Base-by-base conservation (phyloP, 2,113 vertebrate genomes). In the Coregonus clupeaformis region DNA sequence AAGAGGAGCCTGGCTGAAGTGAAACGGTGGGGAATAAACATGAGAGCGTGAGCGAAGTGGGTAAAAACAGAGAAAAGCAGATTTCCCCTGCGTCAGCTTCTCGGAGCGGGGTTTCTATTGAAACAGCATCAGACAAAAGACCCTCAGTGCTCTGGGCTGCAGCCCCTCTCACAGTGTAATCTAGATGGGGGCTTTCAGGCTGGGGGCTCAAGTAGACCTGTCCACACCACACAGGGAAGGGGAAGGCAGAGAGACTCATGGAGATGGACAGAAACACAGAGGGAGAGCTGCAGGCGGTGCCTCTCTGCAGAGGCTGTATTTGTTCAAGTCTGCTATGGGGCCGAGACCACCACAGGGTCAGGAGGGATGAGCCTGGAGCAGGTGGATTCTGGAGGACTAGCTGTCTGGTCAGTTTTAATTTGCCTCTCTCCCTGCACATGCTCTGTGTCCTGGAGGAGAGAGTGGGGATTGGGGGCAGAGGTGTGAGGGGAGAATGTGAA, bases 81-180 rank as follows among this genome's bases (percentile, higher is more conserved):
- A 82, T 84, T 88, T 85, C 84, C 84, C 88, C 76, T 77, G 82
- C 78, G 86, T 82, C 80, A 70, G 70, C 74, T 84, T 74, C 77
- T 80, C 79, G 66, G 83, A 86, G 85, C 83, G 77, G 79, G 80
- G 90, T 93, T 91, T 90, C 91, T 91, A 82, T 92, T 87, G 91
- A 89, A 91, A 94, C 91, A 45, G 74, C 30, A 42, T 79, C 85
- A 90, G 91, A 94, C 93, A 93, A 93, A 91, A 92, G 87, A 75
- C 80, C 82, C 85, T 92, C 84, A 91, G 91, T 92, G 79, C 83
- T 88, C 49, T 42, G 71, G 73, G 83, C 78, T 77, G 78, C 69
- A 11, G 4, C 78, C 83, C 84, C 85, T 83, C 79, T 85, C 76
- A 42, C 36, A 80, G 82, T 86, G 87, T 89, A 89, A 92, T 91